A percentile compares a stretch with the other conserved stretches of the same genome.
Conservation (phyloP, 1,140 invertebrate species). For the Drosophila parvula region DNA sequence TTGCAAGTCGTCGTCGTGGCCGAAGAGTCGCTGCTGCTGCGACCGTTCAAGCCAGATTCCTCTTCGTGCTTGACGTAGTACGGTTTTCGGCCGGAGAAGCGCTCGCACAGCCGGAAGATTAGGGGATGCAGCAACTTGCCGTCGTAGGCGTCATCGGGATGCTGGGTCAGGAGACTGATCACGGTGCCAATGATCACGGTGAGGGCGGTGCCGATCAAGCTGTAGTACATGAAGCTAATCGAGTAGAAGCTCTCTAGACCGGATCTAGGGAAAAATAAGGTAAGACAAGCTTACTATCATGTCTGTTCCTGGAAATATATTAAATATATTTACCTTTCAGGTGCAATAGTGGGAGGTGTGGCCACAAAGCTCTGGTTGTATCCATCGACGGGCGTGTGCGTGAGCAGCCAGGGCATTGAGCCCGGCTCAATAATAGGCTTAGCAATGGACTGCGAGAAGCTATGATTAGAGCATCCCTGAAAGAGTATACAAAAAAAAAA, state of each 20-base stretch:
- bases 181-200: conserved; percentile 88
- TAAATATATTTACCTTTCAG: conserved; percentile 43
- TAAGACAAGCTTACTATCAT: background rate
- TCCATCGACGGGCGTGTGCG: conserved; percentile 58
- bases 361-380: conserved; percentile 61
- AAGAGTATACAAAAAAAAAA: background rate
- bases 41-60: conserved; percentile 65
- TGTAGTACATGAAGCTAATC: conserved; percentile 91
- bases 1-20: conserved; percentile 54
- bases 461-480: conserved; percentile 87
- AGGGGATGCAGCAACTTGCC: conserved; percentile 88
- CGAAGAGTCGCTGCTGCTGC: conserved; percentile 65
- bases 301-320: background rate
- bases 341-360: conserved; percentile 37
- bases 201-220: conserved; percentile 88
- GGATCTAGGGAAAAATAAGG: conserved; percentile 79
- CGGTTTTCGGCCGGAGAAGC: conserved; percentile 69
- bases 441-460: conserved; percentile 85
- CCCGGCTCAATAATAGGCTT: conserved; percentile 59
- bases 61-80: conserved; percentile 78
- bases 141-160: conserved; percentile 88
- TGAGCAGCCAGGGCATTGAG: conserved; percentile 63
- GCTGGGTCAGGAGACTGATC: conserved; percentile 87
- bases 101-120: conserved; percentile 83
- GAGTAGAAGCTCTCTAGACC: conserved; percentile 87